These are phyloP conservation scores for Lomographa bimaculata DNA, from an alignment of 2,888 invertebrate genomes.

Conservation along the genomic window DNA sequence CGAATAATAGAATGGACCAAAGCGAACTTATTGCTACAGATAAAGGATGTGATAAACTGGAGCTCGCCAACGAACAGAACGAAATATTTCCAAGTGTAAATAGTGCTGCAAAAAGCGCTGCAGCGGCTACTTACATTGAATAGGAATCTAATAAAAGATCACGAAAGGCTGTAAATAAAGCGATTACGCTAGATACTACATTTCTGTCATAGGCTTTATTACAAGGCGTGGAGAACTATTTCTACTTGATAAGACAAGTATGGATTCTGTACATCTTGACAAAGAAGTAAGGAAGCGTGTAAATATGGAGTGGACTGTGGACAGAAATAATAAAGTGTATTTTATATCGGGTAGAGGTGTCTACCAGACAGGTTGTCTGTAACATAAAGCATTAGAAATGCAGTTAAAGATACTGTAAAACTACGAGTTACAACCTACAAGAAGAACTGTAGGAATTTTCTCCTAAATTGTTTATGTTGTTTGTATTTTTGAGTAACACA, in stretches of 20 bases:
- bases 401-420: slow-evolving; percentile 1
- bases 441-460: too few species aligned
- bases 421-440: too few species aligned
- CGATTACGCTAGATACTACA: not conserved
- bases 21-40: slow-evolving; percentile 26
- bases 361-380: slow-evolving; percentile 17
- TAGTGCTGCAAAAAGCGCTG: not conserved
- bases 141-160: slow-evolving; percentile 2
- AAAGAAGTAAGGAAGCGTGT: slow-evolving; percentile 21
- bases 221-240: slow-evolving; percentile 6
- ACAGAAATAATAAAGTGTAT: slow-evolving; percentile 20
- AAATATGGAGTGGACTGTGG: slow-evolving; percentile 18
- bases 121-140: slow-evolving; percentile 1
- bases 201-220: not conserved
- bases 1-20: slow-evolving; percentile 18
- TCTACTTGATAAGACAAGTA: not conserved
- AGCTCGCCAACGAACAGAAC: slow-evolving; percentile 11
- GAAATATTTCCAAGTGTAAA: slow-evolving; percentile 8
- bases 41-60: slow-evolving; percentile 26
- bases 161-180: not conserved
- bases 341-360: slow-evolving; percentile 19
- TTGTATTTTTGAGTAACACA: too few species aligned
- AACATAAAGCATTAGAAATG: slow-evolving; percentile 12
- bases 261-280: not conserved
- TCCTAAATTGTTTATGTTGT: too few species aligned